Conservation (phyloP, 2,888 invertebrate species). For the Torymus auratus region DNA sequence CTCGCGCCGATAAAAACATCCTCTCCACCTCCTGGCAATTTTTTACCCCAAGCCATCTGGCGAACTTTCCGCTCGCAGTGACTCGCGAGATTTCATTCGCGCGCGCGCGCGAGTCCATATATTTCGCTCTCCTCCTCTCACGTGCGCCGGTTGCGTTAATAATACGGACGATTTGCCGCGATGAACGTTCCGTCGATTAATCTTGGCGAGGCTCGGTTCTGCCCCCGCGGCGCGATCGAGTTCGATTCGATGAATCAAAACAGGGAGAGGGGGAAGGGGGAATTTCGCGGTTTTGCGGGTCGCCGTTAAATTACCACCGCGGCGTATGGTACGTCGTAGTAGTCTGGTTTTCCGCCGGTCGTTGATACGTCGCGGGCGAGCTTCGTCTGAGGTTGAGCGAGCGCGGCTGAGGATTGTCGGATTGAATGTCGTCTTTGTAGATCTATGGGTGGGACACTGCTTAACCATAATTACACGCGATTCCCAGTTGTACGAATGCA, state of each 20-base stretch:
- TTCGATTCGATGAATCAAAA: slow-evolving; percentile 27
- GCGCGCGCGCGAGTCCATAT: neutral
- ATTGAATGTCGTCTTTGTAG: too few relatives aligned
- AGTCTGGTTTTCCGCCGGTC: neutral
- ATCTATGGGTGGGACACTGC: too few relatives aligned
- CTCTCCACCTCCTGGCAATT: neutral
- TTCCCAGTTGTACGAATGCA: too few relatives aligned
- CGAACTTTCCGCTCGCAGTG: slow-evolving; percentile 6
- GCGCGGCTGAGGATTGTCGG: too few relatives aligned
- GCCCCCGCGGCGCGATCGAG: neutral
- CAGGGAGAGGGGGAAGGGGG: neutral
- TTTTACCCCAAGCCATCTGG: neutral
- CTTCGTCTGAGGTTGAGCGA: too few relatives aligned
- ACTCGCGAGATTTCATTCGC: neutral
- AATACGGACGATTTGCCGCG: slow-evolving; percentile 44
- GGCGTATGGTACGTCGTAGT: neutral
- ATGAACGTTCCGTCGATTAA: slow-evolving; percentile 27
- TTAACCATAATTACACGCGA: too few relatives aligned
- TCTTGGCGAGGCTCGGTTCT: neutral
- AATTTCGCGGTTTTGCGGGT: slow-evolving; percentile 25
- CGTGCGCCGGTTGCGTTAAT: slow-evolving; percentile 21
- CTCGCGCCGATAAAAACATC: neutral
- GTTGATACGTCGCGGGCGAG: neutral
- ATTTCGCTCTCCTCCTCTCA: neutral
- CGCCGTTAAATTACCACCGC: slow-evolving; percentile 17